Conservation (phyloP, 2,797 vertebrate species). For the Epinephelus awoara region DNA sequence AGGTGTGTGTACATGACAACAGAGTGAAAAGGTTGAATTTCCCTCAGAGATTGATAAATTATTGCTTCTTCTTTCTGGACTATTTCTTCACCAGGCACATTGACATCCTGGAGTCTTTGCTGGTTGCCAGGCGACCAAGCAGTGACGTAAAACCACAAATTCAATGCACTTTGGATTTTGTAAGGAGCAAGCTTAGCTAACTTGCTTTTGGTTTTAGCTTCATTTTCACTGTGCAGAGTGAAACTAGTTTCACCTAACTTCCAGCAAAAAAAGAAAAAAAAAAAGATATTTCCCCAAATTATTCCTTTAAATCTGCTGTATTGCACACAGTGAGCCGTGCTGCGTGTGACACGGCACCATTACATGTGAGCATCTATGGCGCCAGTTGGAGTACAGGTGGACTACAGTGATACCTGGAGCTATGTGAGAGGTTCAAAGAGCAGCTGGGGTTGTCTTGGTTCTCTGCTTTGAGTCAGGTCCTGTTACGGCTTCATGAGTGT, state of each 20-base stretch:
- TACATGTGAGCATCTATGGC: not conserved
- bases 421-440: conserved; percentile 11
- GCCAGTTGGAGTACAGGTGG: not conserved
- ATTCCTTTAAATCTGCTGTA: not conserved
- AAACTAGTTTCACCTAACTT: not conserved
- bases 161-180: not conserved
- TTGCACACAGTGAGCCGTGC: not conserved
- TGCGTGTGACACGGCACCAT: not conserved
- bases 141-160: not conserved
- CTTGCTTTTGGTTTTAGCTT: not conserved
- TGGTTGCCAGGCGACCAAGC: too few relatives aligned
- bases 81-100: not conserved
- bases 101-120: not conserved
- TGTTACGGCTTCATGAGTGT: conserved; percentile 20
- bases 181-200: not conserved
- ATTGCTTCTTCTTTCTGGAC: too few relatives aligned
- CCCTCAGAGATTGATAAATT: too few relatives aligned
- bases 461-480: conserved; percentile 12
- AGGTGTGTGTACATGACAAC: too few relatives aligned
- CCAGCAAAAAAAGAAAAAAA: too few relatives aligned
- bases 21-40: too few relatives aligned
- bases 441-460: conserved; percentile 14
- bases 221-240: not conserved
- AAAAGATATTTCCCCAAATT: too few relatives aligned
- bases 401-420: not conserved